Evolutionary conservation across 2,797 vertebrate genomes (phyloP), one percentile per base, ranked within the genome.

Genomic region (Falco cherrug): DNA sequence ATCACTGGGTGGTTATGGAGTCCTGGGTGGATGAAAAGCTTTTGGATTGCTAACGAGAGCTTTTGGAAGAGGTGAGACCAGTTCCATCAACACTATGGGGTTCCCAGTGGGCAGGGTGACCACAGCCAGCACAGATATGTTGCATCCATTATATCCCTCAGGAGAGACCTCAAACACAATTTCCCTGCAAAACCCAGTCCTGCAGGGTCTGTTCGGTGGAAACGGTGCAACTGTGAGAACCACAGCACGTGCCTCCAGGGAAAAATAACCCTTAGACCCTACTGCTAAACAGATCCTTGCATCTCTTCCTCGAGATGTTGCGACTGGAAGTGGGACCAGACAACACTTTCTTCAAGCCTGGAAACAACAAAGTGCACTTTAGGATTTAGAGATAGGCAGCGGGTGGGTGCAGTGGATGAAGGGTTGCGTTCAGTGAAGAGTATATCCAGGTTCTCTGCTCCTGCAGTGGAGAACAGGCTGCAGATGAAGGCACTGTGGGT

Each of bases 241-340:
- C 21, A 43, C 14, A 43, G 35, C 1, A 43, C 31, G 24, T 19
- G 24, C 12, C 2, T 3, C 1, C n/a, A 24, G 15, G 7, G 25
- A 71, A 28, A 50, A 86, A 18, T 5, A 78, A 61, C 6, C 1
- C 45, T 56, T 33, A 59, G 22, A 60, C 1, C 1, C 7, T 71
- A 43, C 8, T 51, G 22, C 22, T 67, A 33, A 63, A 24, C 9
- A 82, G 17, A 47, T 16, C 16, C 47, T 35, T 35, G 1, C 37
- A 10, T 53, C 18, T 64, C 25, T 78, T 65, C 59, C 64, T 60
- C 0, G 0, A 63, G 56, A 8, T 41, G 9, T 4, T 63, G 43
- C 31, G 16, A 13, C 3, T 41, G 70, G 54, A 73, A 29, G 3
- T 70, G 64, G 16, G 57, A 64, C 4, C 19, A 64, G 17, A 7